These are phyloP conservation scores for Oostethus manadensis DNA, from an alignment of 2,113 vertebrate genomes.

Conservation along the genomic window DNA sequence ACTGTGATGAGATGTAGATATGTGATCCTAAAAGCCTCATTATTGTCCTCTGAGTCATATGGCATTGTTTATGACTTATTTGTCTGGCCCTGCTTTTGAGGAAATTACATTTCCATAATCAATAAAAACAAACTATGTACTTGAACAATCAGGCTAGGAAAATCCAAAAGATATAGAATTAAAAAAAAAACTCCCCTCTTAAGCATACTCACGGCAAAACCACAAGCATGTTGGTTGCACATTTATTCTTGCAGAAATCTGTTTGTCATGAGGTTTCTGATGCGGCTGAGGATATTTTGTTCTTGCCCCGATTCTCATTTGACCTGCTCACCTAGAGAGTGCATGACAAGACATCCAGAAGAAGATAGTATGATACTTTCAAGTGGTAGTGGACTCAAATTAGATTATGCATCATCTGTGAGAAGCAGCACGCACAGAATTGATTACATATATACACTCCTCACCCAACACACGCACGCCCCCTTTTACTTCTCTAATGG, in stretches of 20 bases:
- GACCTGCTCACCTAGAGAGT: conserved; percentile 43
- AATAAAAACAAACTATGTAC: conserved; percentile 45
- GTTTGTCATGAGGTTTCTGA: conserved; percentile 1
- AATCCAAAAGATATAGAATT: not conserved
- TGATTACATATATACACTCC: conserved; percentile 56
- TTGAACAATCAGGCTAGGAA: conserved; percentile 26
- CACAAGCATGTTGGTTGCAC: conserved; percentile 12
- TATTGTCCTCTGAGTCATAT: conserved; percentile 50
- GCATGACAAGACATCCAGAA: conserved; percentile 52
- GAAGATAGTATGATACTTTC: conserved; percentile 52
- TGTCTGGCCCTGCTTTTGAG: conserved; percentile 57
- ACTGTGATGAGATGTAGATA: conserved; percentile 35
- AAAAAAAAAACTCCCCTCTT: conserved; percentile 2
- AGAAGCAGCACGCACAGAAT: conserved; percentile 59
- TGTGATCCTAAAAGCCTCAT: conserved; percentile 39
- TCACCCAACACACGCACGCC: conserved; percentile 25
- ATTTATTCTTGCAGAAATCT: conserved; percentile 10
- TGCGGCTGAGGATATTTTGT: conserved; percentile 11
- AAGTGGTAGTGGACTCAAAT: conserved; percentile 55
- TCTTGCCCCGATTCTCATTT: conserved; percentile 35
- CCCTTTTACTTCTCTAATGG: conserved; percentile 16
- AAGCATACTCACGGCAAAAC: conserved; percentile 19
- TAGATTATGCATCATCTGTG: conserved; percentile 54
- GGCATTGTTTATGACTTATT: conserved; percentile 48
- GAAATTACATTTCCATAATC: conserved; percentile 72